Evolutionary conservation across 2,888 invertebrate species (phyloP).

Genomic region (Caenorhabditis macrosperma): DNA sequence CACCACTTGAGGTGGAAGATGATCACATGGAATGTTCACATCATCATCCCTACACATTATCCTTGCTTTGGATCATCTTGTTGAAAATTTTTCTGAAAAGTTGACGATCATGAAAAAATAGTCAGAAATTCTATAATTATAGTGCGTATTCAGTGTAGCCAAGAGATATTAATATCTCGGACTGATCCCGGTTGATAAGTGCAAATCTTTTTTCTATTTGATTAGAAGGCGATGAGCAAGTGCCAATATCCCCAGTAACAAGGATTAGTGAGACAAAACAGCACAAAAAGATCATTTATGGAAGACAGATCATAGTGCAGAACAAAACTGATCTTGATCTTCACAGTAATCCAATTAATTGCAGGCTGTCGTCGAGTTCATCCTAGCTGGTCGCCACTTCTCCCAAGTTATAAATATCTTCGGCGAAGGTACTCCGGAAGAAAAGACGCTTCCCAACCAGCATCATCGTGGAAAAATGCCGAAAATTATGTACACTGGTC

Average conservation of each 20-base stretch:
- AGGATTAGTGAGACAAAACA: neutral
- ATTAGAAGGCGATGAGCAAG: neutral
- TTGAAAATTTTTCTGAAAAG: neutral
- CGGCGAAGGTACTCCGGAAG: conserved; percentile 52
- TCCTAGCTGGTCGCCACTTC: conserved; percentile 68
- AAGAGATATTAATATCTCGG: neutral
- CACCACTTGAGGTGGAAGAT: too few relatives aligned
- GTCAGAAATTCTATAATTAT: too few relatives aligned
- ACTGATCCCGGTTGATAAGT: conserved; percentile 3
- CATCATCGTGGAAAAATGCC: conserved; percentile 47
- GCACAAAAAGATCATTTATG: neutral
- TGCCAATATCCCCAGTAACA: neutral
- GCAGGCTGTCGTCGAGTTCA: conserved; percentile 74
- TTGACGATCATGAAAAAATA: neutral
- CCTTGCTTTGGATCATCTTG: neutral
- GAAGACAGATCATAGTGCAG: neutral
- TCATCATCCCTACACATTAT: too few relatives aligned
- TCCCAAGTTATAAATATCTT: conserved; percentile 69
- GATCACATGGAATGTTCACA: neutral
- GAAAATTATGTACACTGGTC: conserved; percentile 32
- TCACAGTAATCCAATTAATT: conserved; percentile 4
- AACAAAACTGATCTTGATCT: neutral
- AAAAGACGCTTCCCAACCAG: conserved; percentile 29
- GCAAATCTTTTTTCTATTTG: neutral
- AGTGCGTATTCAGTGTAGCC: neutral